These are phyloP conservation scores for Montifringilla adamsi DNA, from an alignment of 2,113 vertebrate species.

Conservation along the genomic window DNA sequence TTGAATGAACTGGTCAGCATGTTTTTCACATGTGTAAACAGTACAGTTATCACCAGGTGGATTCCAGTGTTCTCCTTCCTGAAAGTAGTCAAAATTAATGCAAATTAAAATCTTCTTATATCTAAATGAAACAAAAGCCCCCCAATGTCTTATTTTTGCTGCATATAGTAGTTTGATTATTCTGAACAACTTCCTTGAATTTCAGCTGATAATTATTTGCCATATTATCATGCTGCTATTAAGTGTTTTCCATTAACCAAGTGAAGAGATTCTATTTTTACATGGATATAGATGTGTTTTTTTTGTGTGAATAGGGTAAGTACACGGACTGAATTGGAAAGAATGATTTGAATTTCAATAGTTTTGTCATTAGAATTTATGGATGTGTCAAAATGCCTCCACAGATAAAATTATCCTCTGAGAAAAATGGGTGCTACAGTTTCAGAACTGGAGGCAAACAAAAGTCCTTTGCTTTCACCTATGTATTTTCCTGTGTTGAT, in stretches of 20 bases:
- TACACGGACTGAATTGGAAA: not conserved
- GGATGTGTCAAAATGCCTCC: not conserved
- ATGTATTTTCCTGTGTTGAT: not conserved
- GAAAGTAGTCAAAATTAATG: not conserved
- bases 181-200: not conserved
- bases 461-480: not conserved
- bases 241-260: not conserved
- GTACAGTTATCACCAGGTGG: slow-evolving; percentile 54
- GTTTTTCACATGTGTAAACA: slow-evolving; percentile 57
- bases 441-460: not conserved
- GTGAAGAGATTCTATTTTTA: not conserved
- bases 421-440: not conserved
- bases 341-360: not conserved
- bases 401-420: not conserved
- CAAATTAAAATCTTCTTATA: not conserved
- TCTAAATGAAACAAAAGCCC: not conserved
- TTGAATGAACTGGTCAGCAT: not conserved
- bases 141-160: not conserved
- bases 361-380: not conserved
- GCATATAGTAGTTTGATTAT: not conserved
- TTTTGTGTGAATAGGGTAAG: not conserved
- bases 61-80: slow-evolving; percentile 67
- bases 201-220: not conserved
- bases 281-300: not conserved
- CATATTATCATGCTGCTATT: not conserved